Conservation (phyloP, 2,888 invertebrate genomes). For the Cepaea hortensis region DNA sequence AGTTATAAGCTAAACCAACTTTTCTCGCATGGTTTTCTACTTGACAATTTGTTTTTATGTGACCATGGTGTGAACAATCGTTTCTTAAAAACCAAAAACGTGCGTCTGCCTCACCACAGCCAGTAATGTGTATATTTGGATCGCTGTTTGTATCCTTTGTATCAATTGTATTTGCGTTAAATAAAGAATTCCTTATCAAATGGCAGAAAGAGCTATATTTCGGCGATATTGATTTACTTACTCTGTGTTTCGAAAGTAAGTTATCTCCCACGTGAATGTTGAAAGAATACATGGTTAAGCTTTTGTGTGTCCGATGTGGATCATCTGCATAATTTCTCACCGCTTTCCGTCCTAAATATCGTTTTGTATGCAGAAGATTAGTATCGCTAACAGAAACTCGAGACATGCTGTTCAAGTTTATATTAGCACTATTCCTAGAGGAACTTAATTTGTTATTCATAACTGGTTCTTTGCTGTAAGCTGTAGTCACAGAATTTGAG, state of each 20-base stretch:
- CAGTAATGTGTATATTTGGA: neutral
- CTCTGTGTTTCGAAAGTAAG: neutral
- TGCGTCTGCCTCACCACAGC: no score
- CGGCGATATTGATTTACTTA: neutral
- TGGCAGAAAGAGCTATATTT: neutral
- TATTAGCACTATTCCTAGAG: neutral
- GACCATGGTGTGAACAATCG: neutral
- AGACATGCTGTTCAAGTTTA: neutral
- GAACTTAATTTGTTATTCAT: no score
- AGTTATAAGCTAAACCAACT: no score
- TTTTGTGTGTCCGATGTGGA: no score
- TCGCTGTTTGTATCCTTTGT: neutral
- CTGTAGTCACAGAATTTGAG: no score
- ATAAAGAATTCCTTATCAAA: neutral
- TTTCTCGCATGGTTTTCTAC: no score
- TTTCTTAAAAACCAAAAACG: neutral
- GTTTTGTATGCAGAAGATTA: neutral
- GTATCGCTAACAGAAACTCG: neutral
- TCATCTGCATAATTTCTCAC: no score
- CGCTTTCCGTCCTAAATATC: no score
- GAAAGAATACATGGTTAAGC: no score
- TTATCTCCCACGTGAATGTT: neutral
- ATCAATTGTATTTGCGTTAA: neutral
- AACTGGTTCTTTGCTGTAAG: no score
- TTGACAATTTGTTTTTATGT: no score